Conservation (phyloP, 1,140 invertebrate genomes). For the Onthophagus taurus region DNA sequence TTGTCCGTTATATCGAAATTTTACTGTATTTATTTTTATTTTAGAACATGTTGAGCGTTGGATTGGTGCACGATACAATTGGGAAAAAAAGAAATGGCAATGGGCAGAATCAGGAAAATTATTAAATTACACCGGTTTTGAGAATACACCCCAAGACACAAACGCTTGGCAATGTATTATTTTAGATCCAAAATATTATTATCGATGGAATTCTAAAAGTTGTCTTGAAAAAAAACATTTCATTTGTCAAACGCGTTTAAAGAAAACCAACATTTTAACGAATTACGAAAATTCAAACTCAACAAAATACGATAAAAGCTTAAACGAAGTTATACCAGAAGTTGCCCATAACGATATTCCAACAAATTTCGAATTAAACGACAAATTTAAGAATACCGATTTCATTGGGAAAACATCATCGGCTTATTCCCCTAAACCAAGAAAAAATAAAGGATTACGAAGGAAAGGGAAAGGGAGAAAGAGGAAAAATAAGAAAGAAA, state of each 20-base stretch:
- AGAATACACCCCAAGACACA: conserved; percentile 25
- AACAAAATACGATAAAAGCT: conserved; percentile 41
- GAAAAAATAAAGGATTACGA: neutral
- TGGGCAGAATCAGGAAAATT: conserved; percentile 46
- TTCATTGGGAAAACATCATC: conserved; percentile 24
- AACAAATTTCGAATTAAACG: neutral
- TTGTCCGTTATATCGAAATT: no score
- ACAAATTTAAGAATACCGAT: conserved; percentile 24
- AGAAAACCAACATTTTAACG: no score
- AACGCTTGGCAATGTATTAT: conserved; percentile 47
- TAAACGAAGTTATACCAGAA: conserved; percentile 39
- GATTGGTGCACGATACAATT: conserved; percentile 53
- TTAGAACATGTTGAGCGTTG: conserved; percentile 47
- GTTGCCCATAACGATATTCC: conserved; percentile 7
- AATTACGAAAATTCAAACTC: conserved; percentile 36
- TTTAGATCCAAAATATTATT: conserved; percentile 45
- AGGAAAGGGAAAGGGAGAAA: conserved; percentile 13
- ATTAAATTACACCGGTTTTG: conserved; percentile 45
- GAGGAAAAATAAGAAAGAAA: conserved; percentile 8
- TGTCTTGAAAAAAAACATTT: conserved; percentile 52
- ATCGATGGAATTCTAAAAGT: conserved; percentile 51
- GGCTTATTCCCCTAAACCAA: conserved; percentile 13
- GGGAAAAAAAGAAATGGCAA: conserved; percentile 44
- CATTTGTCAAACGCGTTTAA: conserved; percentile 52
- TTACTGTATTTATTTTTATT: no score